phyloP scores from a whole-genome alignment of 2,888 invertebrate species.

The Rhogogaster chlorosoma region DNA sequence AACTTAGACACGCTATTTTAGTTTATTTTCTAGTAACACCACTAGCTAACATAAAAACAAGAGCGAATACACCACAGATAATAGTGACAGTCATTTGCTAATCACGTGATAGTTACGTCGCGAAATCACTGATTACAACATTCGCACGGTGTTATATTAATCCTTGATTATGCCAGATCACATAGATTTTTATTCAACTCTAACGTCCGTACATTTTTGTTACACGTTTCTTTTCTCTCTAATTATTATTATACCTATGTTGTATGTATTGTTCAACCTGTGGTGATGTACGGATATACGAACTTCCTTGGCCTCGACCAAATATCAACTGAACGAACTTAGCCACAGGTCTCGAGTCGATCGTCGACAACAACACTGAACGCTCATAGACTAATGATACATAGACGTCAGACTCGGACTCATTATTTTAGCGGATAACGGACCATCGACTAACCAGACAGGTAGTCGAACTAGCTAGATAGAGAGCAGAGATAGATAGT shows the following conservation, averaged over 20 bases:
- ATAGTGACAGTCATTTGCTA: conserved; percentile 53
- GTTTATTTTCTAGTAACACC: neutral
- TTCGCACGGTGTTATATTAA: neutral
- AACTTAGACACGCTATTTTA: neutral
- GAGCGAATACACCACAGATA: conserved; percentile 33
- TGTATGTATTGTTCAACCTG: neutral
- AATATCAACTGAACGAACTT: neutral
- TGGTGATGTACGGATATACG: neutral
- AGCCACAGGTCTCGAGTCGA: neutral
- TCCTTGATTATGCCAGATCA: neutral
- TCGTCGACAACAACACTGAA: neutral
- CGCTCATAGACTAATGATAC: neutral
- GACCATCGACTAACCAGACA: neutral
- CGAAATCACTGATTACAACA: conserved; percentile 13
- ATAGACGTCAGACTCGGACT: neutral
- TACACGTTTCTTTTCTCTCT: neutral
- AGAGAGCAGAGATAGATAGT: neutral
- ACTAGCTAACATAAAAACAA: conserved; percentile 4
- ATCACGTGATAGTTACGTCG: conserved; percentile 59
- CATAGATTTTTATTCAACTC: neutral
- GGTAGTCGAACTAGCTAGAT: neutral
- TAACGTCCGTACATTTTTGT: neutral
- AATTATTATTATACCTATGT: conserved; percentile 8
- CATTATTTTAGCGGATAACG: neutral
- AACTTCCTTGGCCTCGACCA: neutral